Evolutionary conservation across 2,113 vertebrate species (phyloP).

Genomic region (Indri indri): DNA sequence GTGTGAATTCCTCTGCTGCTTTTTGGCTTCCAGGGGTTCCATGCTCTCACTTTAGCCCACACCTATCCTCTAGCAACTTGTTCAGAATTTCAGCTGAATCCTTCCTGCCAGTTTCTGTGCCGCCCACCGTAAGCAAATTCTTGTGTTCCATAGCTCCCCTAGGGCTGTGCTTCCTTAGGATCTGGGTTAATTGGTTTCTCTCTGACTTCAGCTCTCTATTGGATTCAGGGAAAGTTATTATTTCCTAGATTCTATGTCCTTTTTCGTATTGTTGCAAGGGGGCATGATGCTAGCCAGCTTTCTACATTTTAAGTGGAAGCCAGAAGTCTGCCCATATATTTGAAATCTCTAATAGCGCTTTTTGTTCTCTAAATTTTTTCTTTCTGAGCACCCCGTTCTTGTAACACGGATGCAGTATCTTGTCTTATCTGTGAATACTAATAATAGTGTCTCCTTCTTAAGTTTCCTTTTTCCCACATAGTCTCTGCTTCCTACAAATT

Average conservation of each 20-base stretch:
- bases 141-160: rapidly evolving
- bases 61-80: not conserved
- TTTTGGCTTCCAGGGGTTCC: not conserved
- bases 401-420: rapidly evolving
- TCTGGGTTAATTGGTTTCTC: rapidly evolving
- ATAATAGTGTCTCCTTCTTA: not conserved
- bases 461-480: not conserved
- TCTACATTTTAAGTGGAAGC: not conserved
- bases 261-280: not conserved
- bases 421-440: not conserved
- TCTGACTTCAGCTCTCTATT: rapidly evolving
- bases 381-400: not conserved
- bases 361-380: not conserved
- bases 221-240: not conserved
- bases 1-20: too few species aligned
- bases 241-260: not conserved
- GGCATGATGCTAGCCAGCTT: rapidly evolving
- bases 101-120: rapidly evolving
- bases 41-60: rapidly evolving
- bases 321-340: not conserved
- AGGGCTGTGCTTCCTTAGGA: not conserved
- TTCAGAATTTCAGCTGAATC: not conserved
- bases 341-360: too few species aligned
- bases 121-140: rapidly evolving
- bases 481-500: not conserved